Conservation (phyloP, 2,888 invertebrate species). For the Ganaspis brasiliensis region DNA sequence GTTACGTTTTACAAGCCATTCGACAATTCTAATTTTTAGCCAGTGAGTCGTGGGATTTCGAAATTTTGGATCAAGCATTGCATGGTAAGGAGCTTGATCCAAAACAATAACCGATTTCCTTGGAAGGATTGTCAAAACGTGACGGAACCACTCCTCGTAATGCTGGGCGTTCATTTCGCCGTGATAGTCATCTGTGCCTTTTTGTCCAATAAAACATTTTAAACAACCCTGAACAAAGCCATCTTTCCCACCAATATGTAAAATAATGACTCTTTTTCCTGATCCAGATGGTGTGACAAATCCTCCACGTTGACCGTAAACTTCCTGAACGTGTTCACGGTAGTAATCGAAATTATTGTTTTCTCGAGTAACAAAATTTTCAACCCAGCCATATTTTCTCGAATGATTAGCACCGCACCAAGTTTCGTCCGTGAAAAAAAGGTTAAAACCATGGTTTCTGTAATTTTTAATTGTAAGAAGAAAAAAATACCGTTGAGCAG, state of each 20-base stretch:
- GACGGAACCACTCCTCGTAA: conserved; percentile 40
- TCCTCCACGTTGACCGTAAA: background rate
- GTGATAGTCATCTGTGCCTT: conserved; percentile 36
- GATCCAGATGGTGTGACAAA: conserved; percentile 1
- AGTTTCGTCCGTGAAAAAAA: background rate
- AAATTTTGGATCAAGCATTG: conserved; percentile 11
- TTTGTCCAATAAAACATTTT: conserved; percentile 21
- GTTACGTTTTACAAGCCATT: background rate
- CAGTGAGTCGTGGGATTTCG: background rate
- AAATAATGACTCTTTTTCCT: background rate
- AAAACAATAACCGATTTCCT: conserved; percentile 41
- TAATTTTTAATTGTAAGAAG: background rate
- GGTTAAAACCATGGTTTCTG: background rate
- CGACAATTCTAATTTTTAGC: background rate
- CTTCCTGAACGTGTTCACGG: background rate
- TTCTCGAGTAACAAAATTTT: background rate
- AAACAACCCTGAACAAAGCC: background rate
- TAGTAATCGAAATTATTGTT: background rate
- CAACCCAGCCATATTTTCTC: background rate
- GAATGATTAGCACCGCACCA: background rate
- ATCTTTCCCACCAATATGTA: background rate
- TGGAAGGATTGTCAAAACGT: conserved; percentile 43
- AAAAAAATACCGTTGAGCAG: background rate
- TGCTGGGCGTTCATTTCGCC: conserved; percentile 43
- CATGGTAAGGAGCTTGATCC: conserved; percentile 49